A percentile compares a stretch with the other conserved stretches of the same genome.
phyloP scores from a whole-genome alignment of 37 sponge, comb jelly and placozoan species.

The Halisarca cf. caerulea region DNA sequence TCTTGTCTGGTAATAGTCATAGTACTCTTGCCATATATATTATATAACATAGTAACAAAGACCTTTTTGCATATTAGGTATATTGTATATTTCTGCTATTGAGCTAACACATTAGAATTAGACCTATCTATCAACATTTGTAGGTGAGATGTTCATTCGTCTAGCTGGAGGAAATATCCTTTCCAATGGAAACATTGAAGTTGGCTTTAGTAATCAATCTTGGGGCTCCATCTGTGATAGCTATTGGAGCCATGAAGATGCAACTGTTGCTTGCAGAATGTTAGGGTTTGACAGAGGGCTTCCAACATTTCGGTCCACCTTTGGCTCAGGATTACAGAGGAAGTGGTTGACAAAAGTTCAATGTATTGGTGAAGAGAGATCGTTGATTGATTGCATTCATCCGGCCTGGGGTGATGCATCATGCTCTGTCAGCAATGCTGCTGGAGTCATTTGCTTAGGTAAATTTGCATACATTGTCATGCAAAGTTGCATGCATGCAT shows the following conservation, averaged over 20 bases:
- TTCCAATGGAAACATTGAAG: not conserved
- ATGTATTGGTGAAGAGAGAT: not conserved
- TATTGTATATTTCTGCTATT: too few species aligned
- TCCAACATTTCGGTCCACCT: not conserved
- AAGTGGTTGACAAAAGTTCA: not conserved
- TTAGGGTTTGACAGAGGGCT: not conserved
- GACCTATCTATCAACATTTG: too few species aligned
- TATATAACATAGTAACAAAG: too few species aligned
- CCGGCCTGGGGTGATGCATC: not conserved
- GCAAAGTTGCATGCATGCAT: not conserved
- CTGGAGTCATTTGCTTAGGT: conserved; percentile 1
- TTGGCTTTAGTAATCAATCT: not conserved
- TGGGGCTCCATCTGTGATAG: not conserved
- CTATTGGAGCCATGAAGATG: not conserved
- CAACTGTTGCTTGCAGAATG: not conserved
- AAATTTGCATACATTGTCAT: too few species aligned
- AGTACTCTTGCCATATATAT: too few species aligned
- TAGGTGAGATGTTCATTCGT: too few species aligned
- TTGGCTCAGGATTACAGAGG: not conserved
- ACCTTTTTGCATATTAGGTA: too few species aligned
- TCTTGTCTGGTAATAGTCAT: too few species aligned
- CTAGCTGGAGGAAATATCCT: not conserved
- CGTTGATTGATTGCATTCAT: not conserved
- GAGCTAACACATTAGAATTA: too few species aligned
- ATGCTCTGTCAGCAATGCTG: not conserved